Conservation (phyloP, 2,797 vertebrate genomes). For the Semaprochilodus insignis region DNA sequence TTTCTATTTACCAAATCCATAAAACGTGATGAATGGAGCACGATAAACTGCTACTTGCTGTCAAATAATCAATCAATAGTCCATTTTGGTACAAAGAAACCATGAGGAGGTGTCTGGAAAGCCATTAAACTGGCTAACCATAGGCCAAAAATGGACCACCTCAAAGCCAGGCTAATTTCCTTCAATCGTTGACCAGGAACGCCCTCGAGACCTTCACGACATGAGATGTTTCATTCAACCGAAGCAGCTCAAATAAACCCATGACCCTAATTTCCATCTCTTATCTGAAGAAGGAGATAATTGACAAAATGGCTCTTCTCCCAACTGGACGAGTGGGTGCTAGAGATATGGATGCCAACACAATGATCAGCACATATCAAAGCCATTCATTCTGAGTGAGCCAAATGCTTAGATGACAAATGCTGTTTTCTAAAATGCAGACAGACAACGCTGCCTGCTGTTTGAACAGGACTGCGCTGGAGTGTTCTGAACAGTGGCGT, state of each 20-base stretch:
- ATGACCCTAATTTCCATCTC: conserved; percentile 39
- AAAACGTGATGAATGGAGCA: background rate
- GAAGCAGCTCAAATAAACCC: conserved; percentile 41
- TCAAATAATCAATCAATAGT: conserved; percentile 28
- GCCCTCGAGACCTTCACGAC: conserved; percentile 9
- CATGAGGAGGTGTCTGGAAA: conserved; percentile 27
- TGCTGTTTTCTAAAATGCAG: conserved; percentile 22
- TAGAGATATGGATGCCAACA: conserved; percentile 40
- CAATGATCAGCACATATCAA: conserved; percentile 49
- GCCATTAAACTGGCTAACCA: conserved; percentile 7
- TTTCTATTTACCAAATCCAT: conserved; percentile 4
- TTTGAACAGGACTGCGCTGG: conserved; percentile 24
- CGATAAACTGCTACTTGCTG: background rate
- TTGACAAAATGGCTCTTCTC: conserved; percentile 37
- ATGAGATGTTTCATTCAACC: conserved; percentile 45
- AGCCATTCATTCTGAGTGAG: conserved; percentile 37
- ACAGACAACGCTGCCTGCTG: conserved; percentile 33
- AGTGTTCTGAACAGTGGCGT: conserved; percentile 45
- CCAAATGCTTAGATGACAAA: conserved; percentile 21
- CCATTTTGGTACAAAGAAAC: conserved; percentile 21
- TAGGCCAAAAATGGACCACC: conserved; percentile 36
- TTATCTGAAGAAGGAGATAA: conserved; percentile 44
- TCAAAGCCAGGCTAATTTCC: conserved; percentile 47
- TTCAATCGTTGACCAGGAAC: conserved; percentile 45
- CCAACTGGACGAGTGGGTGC: conserved; percentile 20